Percentiles rank a stretch among this genome's conserved stretches.
These are phyloP conservation scores for Hemiscyllium ocellatum DNA, from an alignment of 2,113 vertebrate genomes.

Conservation along the genomic window DNA sequence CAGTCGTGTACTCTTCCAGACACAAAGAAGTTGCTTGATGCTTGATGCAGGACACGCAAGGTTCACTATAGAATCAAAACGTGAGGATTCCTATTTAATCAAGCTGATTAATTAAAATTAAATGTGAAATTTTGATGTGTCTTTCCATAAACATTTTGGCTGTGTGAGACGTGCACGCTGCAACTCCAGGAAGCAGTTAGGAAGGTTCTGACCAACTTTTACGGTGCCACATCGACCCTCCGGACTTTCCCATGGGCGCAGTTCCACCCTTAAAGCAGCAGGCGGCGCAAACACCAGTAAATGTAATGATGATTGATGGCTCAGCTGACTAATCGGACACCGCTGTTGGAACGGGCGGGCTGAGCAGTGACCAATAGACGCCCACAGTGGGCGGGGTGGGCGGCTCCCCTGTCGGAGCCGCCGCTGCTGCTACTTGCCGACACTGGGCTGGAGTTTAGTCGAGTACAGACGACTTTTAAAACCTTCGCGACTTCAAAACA, in stretches of 20 bases:
- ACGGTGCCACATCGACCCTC: slow-evolving; percentile 1
- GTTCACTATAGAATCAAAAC: neutral
- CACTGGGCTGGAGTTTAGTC: neutral
- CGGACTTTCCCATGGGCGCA: neutral
- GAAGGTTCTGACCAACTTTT: neutral
- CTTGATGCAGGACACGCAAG: neutral
- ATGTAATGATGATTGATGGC: neutral
- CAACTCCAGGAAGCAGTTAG: too few relatives aligned
- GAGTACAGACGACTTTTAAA: neutral
- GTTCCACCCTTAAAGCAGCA: neutral
- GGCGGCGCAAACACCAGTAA: neutral
- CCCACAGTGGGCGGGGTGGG: neutral
- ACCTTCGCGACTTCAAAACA: too few relatives aligned
- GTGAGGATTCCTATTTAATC: neutral
- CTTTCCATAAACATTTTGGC: neutral
- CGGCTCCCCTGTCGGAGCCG: neutral
- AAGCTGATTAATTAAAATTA: neutral
- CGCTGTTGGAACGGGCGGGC: too few relatives aligned
- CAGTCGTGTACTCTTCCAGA: neutral
- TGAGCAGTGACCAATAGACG: neutral
- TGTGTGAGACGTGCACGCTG: too few relatives aligned
- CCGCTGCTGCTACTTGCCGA: neutral
- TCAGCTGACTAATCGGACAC: neutral
- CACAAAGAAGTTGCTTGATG: neutral
- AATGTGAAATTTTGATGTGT: neutral